phyloP scores from a whole-genome alignment of 1,140 invertebrate species.

The Ephestia elutella region DNA sequence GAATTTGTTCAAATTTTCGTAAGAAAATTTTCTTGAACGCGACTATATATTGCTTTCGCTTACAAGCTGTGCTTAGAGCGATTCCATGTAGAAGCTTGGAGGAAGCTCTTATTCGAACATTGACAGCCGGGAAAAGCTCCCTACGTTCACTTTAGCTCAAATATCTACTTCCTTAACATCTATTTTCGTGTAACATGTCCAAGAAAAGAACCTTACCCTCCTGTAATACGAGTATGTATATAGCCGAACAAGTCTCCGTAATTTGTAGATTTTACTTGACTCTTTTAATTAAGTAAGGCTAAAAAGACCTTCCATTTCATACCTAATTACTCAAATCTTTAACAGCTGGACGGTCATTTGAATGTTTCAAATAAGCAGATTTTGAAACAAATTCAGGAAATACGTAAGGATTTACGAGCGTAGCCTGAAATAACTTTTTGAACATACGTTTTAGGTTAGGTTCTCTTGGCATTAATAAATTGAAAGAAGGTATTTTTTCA shows the following conservation, averaged over 20 bases:
- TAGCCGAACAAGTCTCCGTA: neutral
- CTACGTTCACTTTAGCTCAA: neutral
- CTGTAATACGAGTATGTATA: too few species aligned
- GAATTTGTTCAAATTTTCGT: too few species aligned
- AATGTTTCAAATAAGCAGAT: neutral
- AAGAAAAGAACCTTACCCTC: neutral
- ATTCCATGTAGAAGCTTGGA: constrained; percentile 4
- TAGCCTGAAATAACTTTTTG: too few species aligned
- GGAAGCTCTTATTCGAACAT: constrained; percentile 11
- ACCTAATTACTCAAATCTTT: neutral
- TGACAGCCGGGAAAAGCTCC: constrained; percentile 9
- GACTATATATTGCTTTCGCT: neutral
- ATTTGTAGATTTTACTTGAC: neutral
- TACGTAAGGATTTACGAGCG: too few species aligned
- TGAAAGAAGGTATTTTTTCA: too few species aligned
- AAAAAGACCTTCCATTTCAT: neutral
- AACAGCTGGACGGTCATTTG: neutral
- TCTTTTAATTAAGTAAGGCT: neutral
- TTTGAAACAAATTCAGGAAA: too few species aligned
- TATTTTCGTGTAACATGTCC: neutral
- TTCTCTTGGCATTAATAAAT: too few species aligned
- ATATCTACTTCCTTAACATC: neutral
- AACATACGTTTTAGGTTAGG: too few species aligned
- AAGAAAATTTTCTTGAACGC: too few species aligned
- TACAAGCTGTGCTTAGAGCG: neutral